Conservation (phyloP, 2,797 vertebrate species). For the Sarcophilus harrisii region DNA sequence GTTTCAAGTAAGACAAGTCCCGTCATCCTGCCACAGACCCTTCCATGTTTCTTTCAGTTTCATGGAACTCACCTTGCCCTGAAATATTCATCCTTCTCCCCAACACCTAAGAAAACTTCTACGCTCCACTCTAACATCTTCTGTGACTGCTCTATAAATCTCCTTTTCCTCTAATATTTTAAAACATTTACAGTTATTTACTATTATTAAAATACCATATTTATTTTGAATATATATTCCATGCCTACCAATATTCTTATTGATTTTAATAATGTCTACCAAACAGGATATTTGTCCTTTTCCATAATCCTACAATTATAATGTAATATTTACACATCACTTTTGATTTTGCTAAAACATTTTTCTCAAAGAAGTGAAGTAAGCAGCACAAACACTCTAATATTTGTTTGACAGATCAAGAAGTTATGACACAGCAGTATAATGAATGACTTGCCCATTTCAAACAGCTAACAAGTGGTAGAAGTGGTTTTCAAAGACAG, state of each 20-base stretch:
- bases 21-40: background rate
- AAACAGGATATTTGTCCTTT: background rate
- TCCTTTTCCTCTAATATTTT: background rate
- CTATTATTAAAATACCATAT: background rate
- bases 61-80: background rate
- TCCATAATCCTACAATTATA: background rate
- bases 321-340: background rate
- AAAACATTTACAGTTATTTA: background rate
- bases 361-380: background rate
- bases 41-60: background rate
- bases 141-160: background rate
- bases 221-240: background rate
- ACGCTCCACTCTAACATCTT: background rate
- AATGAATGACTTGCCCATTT: background rate
- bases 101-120: background rate
- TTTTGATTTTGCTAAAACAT: background rate
- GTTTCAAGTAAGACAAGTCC: background rate
- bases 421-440: background rate
- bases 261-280: background rate
- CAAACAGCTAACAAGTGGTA: background rate
- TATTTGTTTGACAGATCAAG: background rate
- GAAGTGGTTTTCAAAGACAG: background rate
- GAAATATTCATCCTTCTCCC: background rate
- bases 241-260: background rate
- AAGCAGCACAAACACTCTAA: background rate